Conservation (phyloP, 2,888 invertebrate species). For the Baccha elongata region DNA sequence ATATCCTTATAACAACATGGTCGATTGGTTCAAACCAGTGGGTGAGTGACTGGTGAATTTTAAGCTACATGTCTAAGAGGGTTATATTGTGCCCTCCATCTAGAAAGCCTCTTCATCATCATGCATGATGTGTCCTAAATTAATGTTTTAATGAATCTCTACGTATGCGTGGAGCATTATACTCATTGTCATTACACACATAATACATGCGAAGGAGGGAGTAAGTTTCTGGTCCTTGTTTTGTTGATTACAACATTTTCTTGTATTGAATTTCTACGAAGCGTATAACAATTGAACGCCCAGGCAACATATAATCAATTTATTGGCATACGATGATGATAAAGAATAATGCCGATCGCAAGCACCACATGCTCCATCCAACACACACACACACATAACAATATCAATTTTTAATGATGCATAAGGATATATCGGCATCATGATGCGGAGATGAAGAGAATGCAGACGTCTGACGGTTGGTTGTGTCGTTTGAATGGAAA, state of each 20-base stretch:
- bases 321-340: conserved; percentile 24
- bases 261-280: conserved; percentile 27
- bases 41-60: background rate
- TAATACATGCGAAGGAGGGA: background rate
- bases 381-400: conserved; percentile 16
- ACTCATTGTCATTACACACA: conserved; percentile 26
- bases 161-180: conserved; percentile 28
- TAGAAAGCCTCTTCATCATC: conserved; percentile 15
- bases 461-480: background rate
- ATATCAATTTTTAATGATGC: conserved; percentile 62
- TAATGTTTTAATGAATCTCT: conserved; percentile 61
- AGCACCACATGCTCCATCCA: conserved; percentile 8
- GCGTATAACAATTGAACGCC: conserved; percentile 35
- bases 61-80: conserved; percentile 24
- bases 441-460: background rate
- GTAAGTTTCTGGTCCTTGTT: conserved; percentile 9
- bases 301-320: conserved; percentile 41
- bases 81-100: conserved; percentile 6
- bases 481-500: conserved; percentile 15
- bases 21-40: background rate
- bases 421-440: conserved; percentile 32
- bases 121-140: conserved; percentile 46
- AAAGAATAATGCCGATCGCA: conserved; percentile 35
- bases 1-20: background rate
- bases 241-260: conserved; percentile 48